phyloP scores from a whole-genome alignment of 2,888 invertebrate genomes.

The Drosophila engyochracea region DNA sequence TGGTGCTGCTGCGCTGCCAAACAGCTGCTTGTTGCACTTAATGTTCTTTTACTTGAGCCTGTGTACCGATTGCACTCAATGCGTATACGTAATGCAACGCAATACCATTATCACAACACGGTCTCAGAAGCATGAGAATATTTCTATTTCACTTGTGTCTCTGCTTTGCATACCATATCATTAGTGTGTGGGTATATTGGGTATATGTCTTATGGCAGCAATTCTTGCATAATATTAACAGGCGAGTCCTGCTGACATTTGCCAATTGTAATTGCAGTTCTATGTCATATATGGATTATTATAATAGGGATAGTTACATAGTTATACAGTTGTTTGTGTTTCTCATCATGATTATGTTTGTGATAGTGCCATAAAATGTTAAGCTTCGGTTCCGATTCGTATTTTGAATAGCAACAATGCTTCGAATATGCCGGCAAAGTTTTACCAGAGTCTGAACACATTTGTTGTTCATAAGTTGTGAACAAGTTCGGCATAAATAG shows the following conservation, averaged over 20 bases:
- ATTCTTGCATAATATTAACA: not conserved
- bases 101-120: not conserved
- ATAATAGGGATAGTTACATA: not conserved
- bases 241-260: not conserved
- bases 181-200: not conserved
- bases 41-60: constrained; percentile 53
- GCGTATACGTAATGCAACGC: constrained; percentile 47
- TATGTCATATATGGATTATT: not conserved
- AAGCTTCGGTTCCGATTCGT: not conserved
- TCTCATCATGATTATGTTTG: too few species aligned
- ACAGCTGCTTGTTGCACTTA: constrained; percentile 23
- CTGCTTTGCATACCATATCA: constrained; percentile 4
- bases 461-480: not conserved
- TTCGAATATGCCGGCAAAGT: not conserved
- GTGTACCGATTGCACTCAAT: constrained; percentile 40
- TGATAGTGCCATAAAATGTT: not conserved
- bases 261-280: not conserved
- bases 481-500: not conserved
- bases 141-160: not conserved
- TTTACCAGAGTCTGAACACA: too few species aligned
- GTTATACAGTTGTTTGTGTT: not conserved
- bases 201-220: not conserved
- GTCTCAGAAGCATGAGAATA: not conserved
- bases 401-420: not conserved
- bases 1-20: not conserved